Evolutionary conservation across 2,888 invertebrate genomes (phyloP).

Genomic region (Lasioglossum malachurum): DNA sequence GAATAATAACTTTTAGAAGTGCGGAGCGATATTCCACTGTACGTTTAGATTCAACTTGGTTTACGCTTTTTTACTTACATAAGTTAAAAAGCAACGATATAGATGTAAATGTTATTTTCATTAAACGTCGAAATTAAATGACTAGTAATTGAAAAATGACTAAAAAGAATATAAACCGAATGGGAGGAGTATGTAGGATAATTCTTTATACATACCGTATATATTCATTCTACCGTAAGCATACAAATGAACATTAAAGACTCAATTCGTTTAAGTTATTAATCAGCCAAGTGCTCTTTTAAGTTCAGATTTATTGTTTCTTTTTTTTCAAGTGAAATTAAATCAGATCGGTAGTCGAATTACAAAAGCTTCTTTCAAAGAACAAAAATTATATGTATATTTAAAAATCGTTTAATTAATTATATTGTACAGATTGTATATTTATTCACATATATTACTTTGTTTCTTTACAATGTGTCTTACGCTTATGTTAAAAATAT

Average conservation of each 20-base stretch:
- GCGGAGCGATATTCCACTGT: background rate
- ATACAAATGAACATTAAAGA: background rate
- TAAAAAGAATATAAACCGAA: background rate
- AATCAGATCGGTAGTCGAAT: background rate
- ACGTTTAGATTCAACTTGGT: background rate
- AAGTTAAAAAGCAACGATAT: background rate
- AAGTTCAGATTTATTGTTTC: background rate
- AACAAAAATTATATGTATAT: background rate
- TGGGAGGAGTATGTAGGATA: background rate
- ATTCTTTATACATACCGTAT: background rate
- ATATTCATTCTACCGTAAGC: background rate
- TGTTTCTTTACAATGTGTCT: constrained; percentile 25
- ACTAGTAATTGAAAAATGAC: background rate
- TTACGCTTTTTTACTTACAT: background rate
- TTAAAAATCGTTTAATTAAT: constrained; percentile 15
- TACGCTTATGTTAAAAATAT: constrained; percentile 57
- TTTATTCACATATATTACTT: constrained; percentile 52
- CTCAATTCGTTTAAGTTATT: background rate
- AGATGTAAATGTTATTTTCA: background rate
- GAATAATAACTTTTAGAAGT: background rate
- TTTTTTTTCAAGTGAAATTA: background rate
- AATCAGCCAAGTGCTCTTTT: background rate
- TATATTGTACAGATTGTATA: constrained; percentile 28
- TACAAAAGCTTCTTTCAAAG: background rate
- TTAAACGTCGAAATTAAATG: background rate